Base-by-base conservation (phyloP, 2,113 vertebrate species). In the Seriola rivoliana region DNA sequence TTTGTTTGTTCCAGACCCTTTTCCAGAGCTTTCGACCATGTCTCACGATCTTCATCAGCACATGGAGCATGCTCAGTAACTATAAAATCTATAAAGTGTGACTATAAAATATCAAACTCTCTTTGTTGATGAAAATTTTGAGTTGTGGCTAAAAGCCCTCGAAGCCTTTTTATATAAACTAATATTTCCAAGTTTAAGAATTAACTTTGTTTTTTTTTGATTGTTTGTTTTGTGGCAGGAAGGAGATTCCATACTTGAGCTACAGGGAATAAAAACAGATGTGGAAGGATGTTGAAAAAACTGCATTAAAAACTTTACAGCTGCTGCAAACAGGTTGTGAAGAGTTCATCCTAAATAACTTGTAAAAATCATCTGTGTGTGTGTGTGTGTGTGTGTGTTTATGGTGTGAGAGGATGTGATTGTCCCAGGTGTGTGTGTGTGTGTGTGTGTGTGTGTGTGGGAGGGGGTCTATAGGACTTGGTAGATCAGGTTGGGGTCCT, bases 401-500 rank as follows among this genome's bases (percentile, higher is more conserved):
- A 29, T 29, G 38, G 25, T n/a, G 21, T 14, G 34, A 32, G 14
- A n/a, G 4, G n/a, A 36, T 40, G 25, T 68, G 23, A 36, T 16
- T 19, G 74, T 81, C 70, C 44, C 54, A 3, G 17, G 21, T 62
- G 23, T 75, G 69, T 36, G 38, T 5, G 44, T 21, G 17, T 21
- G 52, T 0, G n/a, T 3, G n/a, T 75, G 69, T 36, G 38, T 5
- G 44, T 21, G 17, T 21, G 52, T 0, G n/a, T 3, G 16, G 46
- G 23, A 73, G 69, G 36, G 19, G 54, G 21, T 90, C 96, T 95
- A 99, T 93, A 99, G 96, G 89, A 97, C 97, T 92, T 99, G 97
- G 88, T 99, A 99, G 88, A 97, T 96, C 0, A 96, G 95, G 87
- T 94, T 96, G 83, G 94, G 95, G 92, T 97, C 97, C 55, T 93